Percentiles rank a stretch among this genome's conserved stretches.
phyloP scores from a whole-genome alignment of 2,113 vertebrate genomes.

The cat (Felis catus) region F.catus_Fca126_mat1.0 CM031413.1:116766501-116767000 shows the following conservation, averaged over 20 bases:
- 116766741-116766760: background rate
- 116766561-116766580: background rate
- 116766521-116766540: background rate
- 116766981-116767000: background rate
- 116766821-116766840: too few relatives aligned
- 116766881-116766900: background rate
- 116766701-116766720: background rate
- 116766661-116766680: background rate
- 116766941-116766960: background rate
- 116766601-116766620: background rate
- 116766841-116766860: background rate
- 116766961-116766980: background rate
- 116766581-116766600: background rate
- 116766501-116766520: slow-evolving; percentile 88
- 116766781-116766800: background rate
- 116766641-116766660: slow-evolving; percentile 6
- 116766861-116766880: background rate
- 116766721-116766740: background rate
- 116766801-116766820: too few relatives aligned
- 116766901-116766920: background rate
- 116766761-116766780: background rate
- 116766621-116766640: background rate
- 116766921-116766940: background rate
- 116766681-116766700: background rate
- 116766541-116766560: background rate